Evolutionary conservation across 2,113 vertebrate species (phyloP).

Genomic region (Platysternon megacephalum): DNA sequence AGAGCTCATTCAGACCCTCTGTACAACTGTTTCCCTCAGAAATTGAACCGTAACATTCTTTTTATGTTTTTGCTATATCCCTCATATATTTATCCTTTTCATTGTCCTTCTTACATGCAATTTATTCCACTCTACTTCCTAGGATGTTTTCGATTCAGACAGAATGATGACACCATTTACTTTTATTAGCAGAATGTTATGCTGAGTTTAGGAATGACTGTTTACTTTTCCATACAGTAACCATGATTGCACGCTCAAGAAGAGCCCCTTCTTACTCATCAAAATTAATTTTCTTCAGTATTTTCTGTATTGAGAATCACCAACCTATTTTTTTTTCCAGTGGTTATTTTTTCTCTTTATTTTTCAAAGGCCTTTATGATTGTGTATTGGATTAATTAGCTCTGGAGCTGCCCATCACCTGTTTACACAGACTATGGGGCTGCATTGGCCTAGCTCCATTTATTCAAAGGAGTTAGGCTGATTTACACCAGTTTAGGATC

Average conservation of each 20-base stretch:
- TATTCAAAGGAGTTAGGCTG: background rate
- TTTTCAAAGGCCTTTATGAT: background rate
- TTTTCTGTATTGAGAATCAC: background rate
- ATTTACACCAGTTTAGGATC: background rate
- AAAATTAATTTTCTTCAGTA: background rate
- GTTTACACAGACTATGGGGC: background rate
- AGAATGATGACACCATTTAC: background rate
- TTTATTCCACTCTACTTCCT: background rate
- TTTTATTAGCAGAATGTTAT: background rate
- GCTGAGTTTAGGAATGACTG: background rate
- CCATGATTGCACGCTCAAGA: background rate
- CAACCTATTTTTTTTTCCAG: background rate
- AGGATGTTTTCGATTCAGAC: background rate
- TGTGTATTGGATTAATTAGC: background rate
- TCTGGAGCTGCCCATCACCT: background rate
- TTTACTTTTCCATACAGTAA: conserved; percentile 13
- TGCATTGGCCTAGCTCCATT: background rate
- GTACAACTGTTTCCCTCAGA: background rate
- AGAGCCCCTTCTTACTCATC: background rate
- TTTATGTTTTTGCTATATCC: background rate
- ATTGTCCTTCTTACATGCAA: background rate
- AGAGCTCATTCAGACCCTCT: background rate
- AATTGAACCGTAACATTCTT: background rate
- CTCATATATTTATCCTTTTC: background rate
- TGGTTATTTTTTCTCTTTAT: background rate